These are phyloP conservation scores for Dromiciops gliroides DNA, from an alignment of 2,113 vertebrate species.

Conservation along the genomic window DNA sequence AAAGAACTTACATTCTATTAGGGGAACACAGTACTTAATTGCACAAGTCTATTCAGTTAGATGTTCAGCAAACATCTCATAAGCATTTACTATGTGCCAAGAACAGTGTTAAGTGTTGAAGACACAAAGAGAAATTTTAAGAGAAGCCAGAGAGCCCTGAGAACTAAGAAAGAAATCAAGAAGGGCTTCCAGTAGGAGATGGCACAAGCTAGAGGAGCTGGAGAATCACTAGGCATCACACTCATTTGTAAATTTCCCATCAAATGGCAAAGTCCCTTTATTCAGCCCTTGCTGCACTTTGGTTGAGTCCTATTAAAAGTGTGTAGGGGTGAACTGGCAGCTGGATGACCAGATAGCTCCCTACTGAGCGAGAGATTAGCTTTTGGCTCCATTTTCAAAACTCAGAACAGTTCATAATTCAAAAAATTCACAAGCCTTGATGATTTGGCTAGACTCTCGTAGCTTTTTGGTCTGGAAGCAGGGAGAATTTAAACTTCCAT, in stretches of 20 bases:
- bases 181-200: not conserved
- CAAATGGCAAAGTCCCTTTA: not conserved
- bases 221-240: not conserved
- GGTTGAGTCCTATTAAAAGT: not conserved
- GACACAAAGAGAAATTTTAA: not conserved
- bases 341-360: conserved; percentile 16
- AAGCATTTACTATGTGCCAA: not conserved
- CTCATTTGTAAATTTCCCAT: not conserved
- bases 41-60: not conserved
- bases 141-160: not conserved
- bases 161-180: not conserved
- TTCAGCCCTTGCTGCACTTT: not conserved
- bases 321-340: not conserved
- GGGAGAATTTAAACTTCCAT: not conserved
- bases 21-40: not conserved
- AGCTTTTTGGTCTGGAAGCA: conserved; percentile 8
- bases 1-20: not conserved
- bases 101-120: not conserved
- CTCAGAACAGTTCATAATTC: not conserved
- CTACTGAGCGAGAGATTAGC: not conserved
- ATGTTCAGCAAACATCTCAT: not conserved
- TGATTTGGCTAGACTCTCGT: conserved; percentile 30
- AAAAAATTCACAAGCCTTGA: conserved; percentile 14
- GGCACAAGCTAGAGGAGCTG: not conserved
- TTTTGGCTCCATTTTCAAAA: not conserved